Percentiles rank a stretch among this genome's conserved stretches.
Conservation (phyloP, 1,140 invertebrate species). For the Campoletis sonorensis region DNA sequence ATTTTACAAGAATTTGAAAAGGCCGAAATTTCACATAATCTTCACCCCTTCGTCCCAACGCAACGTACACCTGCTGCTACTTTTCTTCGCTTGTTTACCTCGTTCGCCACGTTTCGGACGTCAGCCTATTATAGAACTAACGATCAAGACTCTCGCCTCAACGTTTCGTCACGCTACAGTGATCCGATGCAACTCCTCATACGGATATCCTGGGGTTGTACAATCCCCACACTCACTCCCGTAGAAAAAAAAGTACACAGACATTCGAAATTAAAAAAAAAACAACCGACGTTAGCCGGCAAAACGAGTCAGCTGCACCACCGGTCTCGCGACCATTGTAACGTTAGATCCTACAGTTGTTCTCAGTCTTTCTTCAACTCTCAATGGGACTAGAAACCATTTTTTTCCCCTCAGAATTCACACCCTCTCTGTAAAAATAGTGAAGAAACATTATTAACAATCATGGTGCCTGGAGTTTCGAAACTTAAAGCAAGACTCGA, state of each 20-base stretch:
- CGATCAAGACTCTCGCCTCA: neutral
- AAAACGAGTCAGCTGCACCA: conserved; percentile 16
- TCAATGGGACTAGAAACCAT: neutral
- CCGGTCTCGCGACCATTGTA: neutral
- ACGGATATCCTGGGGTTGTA: conserved; percentile 51
- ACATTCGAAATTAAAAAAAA: neutral
- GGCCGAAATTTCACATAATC: too few species aligned
- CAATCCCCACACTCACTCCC: neutral
- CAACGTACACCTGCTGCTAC: neutral
- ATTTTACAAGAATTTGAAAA: too few species aligned
- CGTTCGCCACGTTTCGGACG: neutral
- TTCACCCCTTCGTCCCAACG: neutral
- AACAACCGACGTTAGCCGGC: neutral
- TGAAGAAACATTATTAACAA: neutral
- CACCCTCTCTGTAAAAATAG: neutral
- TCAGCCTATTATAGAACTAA: neutral
- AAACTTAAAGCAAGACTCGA: conserved; percentile 22
- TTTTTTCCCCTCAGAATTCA: neutral
- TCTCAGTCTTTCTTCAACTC: neutral
- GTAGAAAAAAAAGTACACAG: neutral
- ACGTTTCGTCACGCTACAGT: conserved; percentile 53
- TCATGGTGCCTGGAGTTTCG: conserved; percentile 19
- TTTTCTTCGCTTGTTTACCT: neutral
- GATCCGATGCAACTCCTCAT: conserved; percentile 51
- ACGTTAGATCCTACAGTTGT: neutral